Evolutionary conservation across 2,888 invertebrate species (phyloP).

Genomic region (Germaria angustata): DNA sequence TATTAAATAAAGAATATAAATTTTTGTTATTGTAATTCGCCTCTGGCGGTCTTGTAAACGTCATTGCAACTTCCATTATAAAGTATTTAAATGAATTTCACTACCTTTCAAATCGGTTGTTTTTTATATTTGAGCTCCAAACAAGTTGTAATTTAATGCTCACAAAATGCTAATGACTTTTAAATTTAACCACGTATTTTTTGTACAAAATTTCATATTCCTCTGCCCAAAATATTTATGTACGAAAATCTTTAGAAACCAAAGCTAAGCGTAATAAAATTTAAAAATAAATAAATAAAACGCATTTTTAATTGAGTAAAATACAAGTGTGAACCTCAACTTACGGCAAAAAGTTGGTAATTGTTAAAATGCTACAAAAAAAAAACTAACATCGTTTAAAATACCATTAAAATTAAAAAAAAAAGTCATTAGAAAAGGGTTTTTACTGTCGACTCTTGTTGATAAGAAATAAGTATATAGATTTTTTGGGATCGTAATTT

Average conservation of each 20-base stretch:
- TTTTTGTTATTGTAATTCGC: too few species aligned
- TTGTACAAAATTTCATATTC: neutral
- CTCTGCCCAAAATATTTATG: neutral
- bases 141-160: too few species aligned
- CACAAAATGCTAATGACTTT: neutral
- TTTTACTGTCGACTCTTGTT: neutral
- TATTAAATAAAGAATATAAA: too few species aligned
- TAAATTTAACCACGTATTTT: neutral
- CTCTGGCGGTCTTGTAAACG: too few species aligned
- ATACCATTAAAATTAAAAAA: slow-evolving; percentile 1
- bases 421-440: neutral
- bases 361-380: neutral
- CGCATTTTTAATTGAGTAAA: neutral
- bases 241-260: neutral
- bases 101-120: too few species aligned
- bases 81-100: too few species aligned
- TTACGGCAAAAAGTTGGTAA: slow-evolving; percentile 21
- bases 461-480: too few species aligned
- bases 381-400: slow-evolving; percentile 17
- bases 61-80: too few species aligned
- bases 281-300: slow-evolving; percentile 16
- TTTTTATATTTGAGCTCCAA: too few species aligned
- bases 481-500: neutral
- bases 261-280: slow-evolving; percentile 30
- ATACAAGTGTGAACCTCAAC: slow-evolving; percentile 23